Percentiles rank a stretch among this genome's conserved stretches.
Evolutionary conservation across 2,113 vertebrate genomes (phyloP).

Genomic region (Halichoeres trimaculatus): DNA sequence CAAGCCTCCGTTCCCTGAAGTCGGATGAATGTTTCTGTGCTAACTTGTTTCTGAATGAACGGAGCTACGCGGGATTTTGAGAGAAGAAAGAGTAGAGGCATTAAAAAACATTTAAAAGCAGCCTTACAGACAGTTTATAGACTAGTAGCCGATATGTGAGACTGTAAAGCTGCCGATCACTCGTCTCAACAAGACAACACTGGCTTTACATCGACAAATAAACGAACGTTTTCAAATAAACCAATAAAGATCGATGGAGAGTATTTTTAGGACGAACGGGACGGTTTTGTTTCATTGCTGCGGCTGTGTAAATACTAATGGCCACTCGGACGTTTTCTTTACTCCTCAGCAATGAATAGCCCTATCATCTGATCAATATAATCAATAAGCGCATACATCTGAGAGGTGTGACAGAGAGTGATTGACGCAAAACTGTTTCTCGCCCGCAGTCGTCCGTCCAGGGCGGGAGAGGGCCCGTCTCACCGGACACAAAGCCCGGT

Average conservation of each 20-base stretch:
- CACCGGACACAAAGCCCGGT: conserved; percentile 85
- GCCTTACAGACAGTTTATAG: conserved; percentile 42
- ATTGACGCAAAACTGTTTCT: conserved; percentile 84
- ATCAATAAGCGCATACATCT: conserved; percentile 78
- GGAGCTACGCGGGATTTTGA: neutral
- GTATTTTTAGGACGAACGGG: conserved; percentile 34
- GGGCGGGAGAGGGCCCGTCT: conserved; percentile 84
- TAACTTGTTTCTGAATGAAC: conserved; percentile 5
- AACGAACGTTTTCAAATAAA: conserved; percentile 72
- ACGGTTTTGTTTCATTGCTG: conserved; percentile 21
- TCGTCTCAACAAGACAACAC: conserved; percentile 59
- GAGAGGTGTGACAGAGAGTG: conserved; percentile 80
- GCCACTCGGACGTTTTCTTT: conserved; percentile 39
- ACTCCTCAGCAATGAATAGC: conserved; percentile 67
- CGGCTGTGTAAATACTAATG: conserved; percentile 32
- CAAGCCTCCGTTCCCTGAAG: neutral
- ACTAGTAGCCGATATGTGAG: conserved; percentile 50
- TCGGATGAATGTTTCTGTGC: neutral
- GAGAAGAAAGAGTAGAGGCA: conserved; percentile 11
- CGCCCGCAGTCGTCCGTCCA: conserved; percentile 84
- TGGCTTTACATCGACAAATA: conserved; percentile 56
- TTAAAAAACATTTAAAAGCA: conserved; percentile 11
- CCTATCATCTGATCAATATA: conserved; percentile 76
- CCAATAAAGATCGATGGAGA: conserved; percentile 55
- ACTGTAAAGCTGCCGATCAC: conserved; percentile 63